Evolutionary conservation across 2,797 vertebrate species (phyloP).

Genomic region (Tadarida brasiliensis): DNA sequence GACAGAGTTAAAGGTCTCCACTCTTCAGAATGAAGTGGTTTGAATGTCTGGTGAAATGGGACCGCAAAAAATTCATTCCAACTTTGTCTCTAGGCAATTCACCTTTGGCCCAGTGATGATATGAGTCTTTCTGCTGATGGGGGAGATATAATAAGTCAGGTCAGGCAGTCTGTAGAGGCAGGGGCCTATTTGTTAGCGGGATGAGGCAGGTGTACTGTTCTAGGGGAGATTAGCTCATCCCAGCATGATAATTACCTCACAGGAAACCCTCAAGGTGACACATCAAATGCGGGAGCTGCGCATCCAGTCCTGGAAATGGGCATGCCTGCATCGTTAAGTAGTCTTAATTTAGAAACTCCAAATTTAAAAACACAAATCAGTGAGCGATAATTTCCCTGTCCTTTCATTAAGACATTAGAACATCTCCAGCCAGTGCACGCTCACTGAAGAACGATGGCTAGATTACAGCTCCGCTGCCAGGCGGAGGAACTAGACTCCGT

Average conservation of each 20-base stretch:
- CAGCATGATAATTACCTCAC: slow-evolving; percentile 91
- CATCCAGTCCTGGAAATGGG: slow-evolving; percentile 74
- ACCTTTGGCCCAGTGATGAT: slow-evolving; percentile 97
- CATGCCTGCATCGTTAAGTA: slow-evolving; percentile 63
- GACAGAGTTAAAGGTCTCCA: slow-evolving; percentile 94
- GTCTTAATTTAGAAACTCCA: slow-evolving; percentile 81
- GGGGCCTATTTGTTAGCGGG: slow-evolving; percentile 94
- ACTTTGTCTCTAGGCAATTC: slow-evolving; percentile 96
- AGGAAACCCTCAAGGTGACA: slow-evolving; percentile 84
- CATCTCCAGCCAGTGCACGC: slow-evolving; percentile 17
- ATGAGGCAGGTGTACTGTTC: slow-evolving; percentile 93
- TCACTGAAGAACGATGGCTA: fast-evolving
- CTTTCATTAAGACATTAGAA: slow-evolving; percentile 70
- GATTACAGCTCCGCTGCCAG: fast-evolving
- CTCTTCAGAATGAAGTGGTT: slow-evolving; percentile 95
- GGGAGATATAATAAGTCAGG: slow-evolving; percentile 87
- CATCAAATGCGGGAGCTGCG: slow-evolving; percentile 54
- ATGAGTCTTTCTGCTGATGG: slow-evolving; percentile 93
- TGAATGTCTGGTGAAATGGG: slow-evolving; percentile 95
- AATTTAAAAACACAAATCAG: slow-evolving; percentile 75
- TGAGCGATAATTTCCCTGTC: slow-evolving; percentile 56
- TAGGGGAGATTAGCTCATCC: slow-evolving; percentile 94
- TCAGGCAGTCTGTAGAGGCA: slow-evolving; percentile 86
- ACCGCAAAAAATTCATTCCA: slow-evolving; percentile 98
- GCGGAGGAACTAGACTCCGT: not conserved